Evolutionary conservation across 2,888 invertebrate genomes (phyloP).

Genomic region (Nemotelus nigrinus): DNA sequence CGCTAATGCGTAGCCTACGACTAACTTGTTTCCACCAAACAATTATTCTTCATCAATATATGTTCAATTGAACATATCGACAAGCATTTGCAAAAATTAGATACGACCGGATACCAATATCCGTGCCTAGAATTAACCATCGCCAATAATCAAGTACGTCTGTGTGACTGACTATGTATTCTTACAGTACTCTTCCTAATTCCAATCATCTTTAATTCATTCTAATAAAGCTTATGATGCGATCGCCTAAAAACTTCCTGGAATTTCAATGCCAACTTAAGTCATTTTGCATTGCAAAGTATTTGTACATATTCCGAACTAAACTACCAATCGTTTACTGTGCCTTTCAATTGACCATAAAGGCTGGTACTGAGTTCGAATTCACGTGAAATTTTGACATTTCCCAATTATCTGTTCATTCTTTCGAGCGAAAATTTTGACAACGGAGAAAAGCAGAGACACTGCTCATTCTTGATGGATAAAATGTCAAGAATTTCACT

Average conservation of each 20-base stretch:
- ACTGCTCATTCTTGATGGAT: too few species aligned
- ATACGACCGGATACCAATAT: slow-evolving; percentile 37
- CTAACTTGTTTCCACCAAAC: too few species aligned
- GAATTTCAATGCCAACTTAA: slow-evolving; percentile 44
- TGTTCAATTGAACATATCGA: slow-evolving; percentile 9
- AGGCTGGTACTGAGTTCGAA: too few species aligned
- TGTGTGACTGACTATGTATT: neutral
- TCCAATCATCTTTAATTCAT: slow-evolving; percentile 27
- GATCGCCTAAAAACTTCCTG: slow-evolving; percentile 39
- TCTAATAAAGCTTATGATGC: slow-evolving; percentile 33
- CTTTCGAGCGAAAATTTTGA: neutral
- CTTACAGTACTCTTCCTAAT: neutral
- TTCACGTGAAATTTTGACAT: neutral
- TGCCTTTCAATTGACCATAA: slow-evolving; percentile 11
- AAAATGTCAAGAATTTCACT: too few species aligned
- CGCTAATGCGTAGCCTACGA: too few species aligned
- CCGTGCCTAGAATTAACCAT: slow-evolving; percentile 39
- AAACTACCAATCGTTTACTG: slow-evolving; percentile 1
- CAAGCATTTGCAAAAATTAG: slow-evolving; percentile 1
- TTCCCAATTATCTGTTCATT: neutral
- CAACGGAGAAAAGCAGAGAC: neutral
- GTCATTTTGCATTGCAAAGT: slow-evolving; percentile 39
- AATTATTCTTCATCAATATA: neutral
- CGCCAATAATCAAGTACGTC: neutral
- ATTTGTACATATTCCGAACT: neutral